These are phyloP conservation scores for Drosophila jambulina DNA, from an alignment of 1,140 invertebrate species.

Conservation along the genomic window DNA sequence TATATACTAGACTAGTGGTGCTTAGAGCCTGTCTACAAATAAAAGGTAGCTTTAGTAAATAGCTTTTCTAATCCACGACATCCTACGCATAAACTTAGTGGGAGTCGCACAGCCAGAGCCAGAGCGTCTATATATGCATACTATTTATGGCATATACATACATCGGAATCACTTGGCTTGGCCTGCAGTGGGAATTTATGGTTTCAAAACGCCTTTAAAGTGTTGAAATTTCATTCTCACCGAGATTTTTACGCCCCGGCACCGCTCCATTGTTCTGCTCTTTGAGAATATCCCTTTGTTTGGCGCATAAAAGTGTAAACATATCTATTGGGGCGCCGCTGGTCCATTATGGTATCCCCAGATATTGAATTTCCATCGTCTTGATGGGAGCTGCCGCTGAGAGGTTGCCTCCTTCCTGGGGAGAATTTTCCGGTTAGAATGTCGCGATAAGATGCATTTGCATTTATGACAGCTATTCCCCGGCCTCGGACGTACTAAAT, in stretches of 20 bases:
- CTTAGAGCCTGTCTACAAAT: background rate
- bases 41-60: no score
- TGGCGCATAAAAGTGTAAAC: conserved; percentile 64
- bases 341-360: conserved; percentile 18
- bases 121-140: conserved; percentile 25
- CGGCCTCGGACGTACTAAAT: conserved; percentile 7
- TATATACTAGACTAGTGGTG: no score
- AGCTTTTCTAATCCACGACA: background rate
- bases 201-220: conserved; percentile 65
- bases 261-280: conserved; percentile 45
- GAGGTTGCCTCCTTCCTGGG: conserved; percentile 19
- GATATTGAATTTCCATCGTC: conserved; percentile 66
- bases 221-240: conserved; percentile 74
- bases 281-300: conserved; percentile 41
- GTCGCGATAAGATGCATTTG: conserved; percentile 36
- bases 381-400: conserved; percentile 49
- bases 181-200: conserved; percentile 60
- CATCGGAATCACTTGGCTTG: conserved; percentile 26
- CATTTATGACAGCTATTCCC: conserved; percentile 41
- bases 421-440: conserved; percentile 27
- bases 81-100: background rate
- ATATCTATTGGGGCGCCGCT: conserved; percentile 57
- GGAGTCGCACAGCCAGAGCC: conserved; percentile 47
- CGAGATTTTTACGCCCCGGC: conserved; percentile 56
- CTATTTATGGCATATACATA: conserved; percentile 12